Base-by-base conservation (phyloP, 2,113 vertebrate species). In the Nothobranchius kuhntae region DNA sequence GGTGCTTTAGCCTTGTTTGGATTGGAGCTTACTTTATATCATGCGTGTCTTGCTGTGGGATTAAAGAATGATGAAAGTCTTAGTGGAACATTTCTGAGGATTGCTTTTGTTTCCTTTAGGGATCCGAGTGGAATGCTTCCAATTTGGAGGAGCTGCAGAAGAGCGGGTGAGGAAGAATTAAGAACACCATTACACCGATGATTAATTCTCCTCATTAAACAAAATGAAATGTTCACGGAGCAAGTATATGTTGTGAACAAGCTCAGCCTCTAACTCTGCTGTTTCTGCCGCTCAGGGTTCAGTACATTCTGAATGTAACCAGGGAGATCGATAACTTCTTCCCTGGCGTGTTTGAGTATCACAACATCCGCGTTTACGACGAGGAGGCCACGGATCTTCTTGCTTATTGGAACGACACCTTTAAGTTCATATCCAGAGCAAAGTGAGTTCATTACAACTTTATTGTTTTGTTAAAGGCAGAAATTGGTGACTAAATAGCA, bases 251-350 rank as follows among this genome's bases (percentile, higher is more conserved):
- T 48, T 10, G 11, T 13, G 12, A 45, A 40, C 38, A 40, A 45
- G 12, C 58, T 65, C 26, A 26, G 65, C 24, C 46, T 52, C 40
- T 66, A 17, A 46, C 17, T 3, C 11, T 61, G 57, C 21, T 54
- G 7, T 59, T 9, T 13, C 87, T 92, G 38, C 6, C 38, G 9
- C 59, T 38, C 89, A 99, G 98, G 65, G 96, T 99, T 69, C 92
- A 95, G 40, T 99, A 96, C 87, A 99, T 99, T 88, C 91, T 99
- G 90, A 99, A 99, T 65, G 96, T 99, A 86, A 99, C 98, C 2
- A 93, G 96, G 64, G 98, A 99, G 84, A 99, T 99, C 42, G 98
- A 99, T 87, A 99, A 99, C 90, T 99, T 99, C 89, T 99, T 99
- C 86, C 98, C 98, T 0, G 96, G 98, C 6, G 83, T 98, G 72